phyloP scores from a whole-genome alignment of 2,113 vertebrate genomes.

The Dinomys branickii region DNA sequence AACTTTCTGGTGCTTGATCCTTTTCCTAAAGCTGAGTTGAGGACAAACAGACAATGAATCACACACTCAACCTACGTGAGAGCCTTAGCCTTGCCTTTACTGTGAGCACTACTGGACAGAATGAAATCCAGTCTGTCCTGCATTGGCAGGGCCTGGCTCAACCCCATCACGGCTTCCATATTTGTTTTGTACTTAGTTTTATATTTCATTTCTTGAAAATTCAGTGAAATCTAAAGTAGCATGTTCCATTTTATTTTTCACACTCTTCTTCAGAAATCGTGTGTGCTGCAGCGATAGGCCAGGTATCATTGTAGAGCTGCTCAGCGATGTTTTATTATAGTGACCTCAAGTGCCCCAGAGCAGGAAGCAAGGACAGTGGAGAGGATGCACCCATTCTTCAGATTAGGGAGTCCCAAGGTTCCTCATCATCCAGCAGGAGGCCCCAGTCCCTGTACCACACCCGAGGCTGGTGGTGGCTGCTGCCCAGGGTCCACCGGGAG shows the following conservation, averaged over 20 bases:
- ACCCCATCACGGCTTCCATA: neutral
- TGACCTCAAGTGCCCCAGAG: neutral
- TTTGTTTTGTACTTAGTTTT: neutral
- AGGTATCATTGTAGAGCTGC: neutral
- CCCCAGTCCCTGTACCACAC: neutral
- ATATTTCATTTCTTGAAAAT: neutral
- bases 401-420: fast-evolving
- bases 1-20: neutral
- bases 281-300: neutral
- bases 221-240: neutral
- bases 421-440: fast-evolving
- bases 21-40: neutral
- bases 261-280: neutral
- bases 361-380: neutral
- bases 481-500: fast-evolving
- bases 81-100: fast-evolving
- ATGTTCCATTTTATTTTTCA: neutral
- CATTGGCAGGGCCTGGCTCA: too few species aligned
- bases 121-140: fast-evolving
- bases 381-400: too few species aligned
- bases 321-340: neutral
- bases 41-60: too few species aligned
- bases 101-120: fast-evolving
- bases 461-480: neutral
- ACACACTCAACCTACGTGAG: neutral